A percentile compares a stretch with the other conserved stretches of the same genome.
Evolutionary conservation across 2,113 vertebrate genomes (phyloP).

Genomic region (Rhodinocichla rosea): DNA sequence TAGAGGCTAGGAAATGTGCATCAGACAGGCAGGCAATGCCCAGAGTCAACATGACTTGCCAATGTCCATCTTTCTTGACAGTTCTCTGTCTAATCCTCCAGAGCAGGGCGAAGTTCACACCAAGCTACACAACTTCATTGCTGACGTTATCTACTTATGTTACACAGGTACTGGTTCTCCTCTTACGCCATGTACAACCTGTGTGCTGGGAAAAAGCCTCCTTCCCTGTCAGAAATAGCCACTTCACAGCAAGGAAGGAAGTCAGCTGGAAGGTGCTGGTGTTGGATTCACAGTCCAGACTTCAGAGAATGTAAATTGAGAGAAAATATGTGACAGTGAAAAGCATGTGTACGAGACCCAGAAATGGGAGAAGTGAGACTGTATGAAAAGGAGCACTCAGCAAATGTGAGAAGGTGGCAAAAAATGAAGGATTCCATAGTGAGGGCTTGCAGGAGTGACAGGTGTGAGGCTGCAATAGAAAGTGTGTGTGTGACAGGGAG

Average conservation of each 20-base stretch:
- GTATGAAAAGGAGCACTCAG: neutral
- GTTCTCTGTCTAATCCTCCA: neutral
- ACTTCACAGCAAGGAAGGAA: neutral
- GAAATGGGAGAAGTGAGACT: neutral
- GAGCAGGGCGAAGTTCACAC: neutral
- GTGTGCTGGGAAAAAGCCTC: neutral
- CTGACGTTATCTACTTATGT: neutral
- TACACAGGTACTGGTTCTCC: neutral
- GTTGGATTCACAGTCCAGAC: neutral
- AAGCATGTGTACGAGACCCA: neutral
- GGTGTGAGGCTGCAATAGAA: neutral
- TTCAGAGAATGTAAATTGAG: neutral
- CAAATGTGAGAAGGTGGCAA: neutral
- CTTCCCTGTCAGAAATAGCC: neutral
- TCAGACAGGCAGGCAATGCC: neutral
- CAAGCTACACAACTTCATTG: neutral
- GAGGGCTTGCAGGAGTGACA: neutral
- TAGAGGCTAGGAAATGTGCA: neutral
- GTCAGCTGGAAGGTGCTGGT: conserved; percentile 7
- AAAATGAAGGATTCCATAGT: neutral
- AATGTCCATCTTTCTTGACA: neutral
- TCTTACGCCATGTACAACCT: neutral
- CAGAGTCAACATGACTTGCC: neutral
- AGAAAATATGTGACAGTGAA: neutral
- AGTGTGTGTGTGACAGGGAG: neutral